Evolutionary conservation across 2,113 vertebrate species (phyloP), one percentile per base, ranked within the genome.

Genomic region (Brienomyrus brachyistius): DNA sequence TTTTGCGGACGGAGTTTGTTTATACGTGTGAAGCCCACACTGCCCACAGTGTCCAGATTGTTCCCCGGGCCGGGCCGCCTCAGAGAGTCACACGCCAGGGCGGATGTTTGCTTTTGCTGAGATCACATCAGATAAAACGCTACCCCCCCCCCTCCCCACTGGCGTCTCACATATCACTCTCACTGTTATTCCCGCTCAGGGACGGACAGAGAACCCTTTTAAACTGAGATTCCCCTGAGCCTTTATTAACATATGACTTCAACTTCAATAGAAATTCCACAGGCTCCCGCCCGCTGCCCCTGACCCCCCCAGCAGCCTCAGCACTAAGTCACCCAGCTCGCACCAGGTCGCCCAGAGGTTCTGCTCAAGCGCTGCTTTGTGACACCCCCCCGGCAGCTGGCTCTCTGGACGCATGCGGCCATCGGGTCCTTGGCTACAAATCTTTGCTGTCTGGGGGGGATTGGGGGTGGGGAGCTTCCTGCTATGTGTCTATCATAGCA

Each of bases 61-160:
- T 93, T 94, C 92, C 89, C 90, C 62, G 87, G 85, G 62, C 10
- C 10, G n/a, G n/a, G 62, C n/a, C n/a, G 91, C 91, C 93, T 92
- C 88, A 87, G 89, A 92, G 93, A 91, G 56, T 27, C 83, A n/a
- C 90, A 90, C 62, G 89, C 91, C 94, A 94, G 92, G 89, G 91
- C 91, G 85, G 93, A 93, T 94, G 93, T 94, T 95, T 94, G 92
- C 90, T 92, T 91, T 92, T 90, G 91, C 87, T 89, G 90, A 93
- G 92, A 92, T 94, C 92, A 93, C 88, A 91, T 90, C 70, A 90
- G 92, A 94, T 92, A 88, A 92, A 94, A 91, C n/a, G 54, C 87
- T 77, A 80, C 56, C 11, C 31, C 89, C n/a, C 88, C 83, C 48
- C 31, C 27, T 70, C 48, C 43, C 35, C 70, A 90, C 50, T 17